Evolutionary conservation across 2,888 invertebrate species (phyloP).

Genomic region (Apodemia zela): DNA sequence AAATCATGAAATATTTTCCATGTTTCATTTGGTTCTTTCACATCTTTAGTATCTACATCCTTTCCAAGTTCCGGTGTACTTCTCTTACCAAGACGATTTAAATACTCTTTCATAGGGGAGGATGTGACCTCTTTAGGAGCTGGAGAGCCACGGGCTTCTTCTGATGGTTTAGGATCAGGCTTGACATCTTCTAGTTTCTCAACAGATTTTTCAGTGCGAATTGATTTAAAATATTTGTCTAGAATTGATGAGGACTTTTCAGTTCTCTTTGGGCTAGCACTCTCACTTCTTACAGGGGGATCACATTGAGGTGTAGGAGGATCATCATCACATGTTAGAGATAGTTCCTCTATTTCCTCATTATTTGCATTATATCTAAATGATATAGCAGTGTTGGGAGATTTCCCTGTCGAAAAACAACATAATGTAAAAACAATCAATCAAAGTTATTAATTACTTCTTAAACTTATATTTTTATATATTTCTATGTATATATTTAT

Average conservation of each 20-base stretch:
- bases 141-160: constrained; percentile 43
- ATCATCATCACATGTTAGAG: constrained; percentile 82
- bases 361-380: constrained; percentile 89
- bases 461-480: too few species aligned
- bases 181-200: constrained; percentile 59
- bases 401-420: constrained; percentile 50
- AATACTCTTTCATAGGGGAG: constrained; percentile 80
- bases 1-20: constrained; percentile 85
- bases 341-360: constrained; percentile 86
- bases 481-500: too few species aligned
- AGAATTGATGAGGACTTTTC: constrained; percentile 69
- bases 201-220: constrained; percentile 48
- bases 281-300: constrained; percentile 56
- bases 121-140: constrained; percentile 60
- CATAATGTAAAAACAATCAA: constrained; percentile 19
- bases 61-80: constrained; percentile 78
- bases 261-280: constrained; percentile 64
- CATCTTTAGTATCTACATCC: constrained; percentile 42
- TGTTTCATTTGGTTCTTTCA: constrained; percentile 78
- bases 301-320: constrained; percentile 71
- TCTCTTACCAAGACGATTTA: constrained; percentile 81
- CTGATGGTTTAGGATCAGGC: constrained; percentile 44
- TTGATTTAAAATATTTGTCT: constrained; percentile 75
- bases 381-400: constrained; percentile 74
- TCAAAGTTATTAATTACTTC: background rate